Base-by-base conservation (phyloP, 1,140 invertebrate species). In the Ceratoteleas bidentatus region DNA sequence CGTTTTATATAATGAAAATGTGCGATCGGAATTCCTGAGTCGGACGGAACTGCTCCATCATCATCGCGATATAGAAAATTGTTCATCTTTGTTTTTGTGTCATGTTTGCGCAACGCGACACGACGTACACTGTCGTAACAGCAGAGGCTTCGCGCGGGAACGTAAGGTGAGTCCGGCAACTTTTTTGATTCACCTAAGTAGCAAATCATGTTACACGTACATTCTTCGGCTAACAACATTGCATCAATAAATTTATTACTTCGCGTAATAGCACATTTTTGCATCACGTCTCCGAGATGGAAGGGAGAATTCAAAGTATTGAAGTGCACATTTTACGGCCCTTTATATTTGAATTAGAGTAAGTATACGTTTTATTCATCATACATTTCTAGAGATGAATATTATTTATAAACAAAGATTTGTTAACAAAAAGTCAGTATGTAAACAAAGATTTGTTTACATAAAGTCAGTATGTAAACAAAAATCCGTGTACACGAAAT, bases 31-130 rank as follows among this genome's bases (percentile, higher is more conserved):
- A 40, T 10, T 40, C 38, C 8, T 40, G 6, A 10, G 11, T 11
- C 8, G 45, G 45, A 13, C 13, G 13, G 13, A 49, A 49, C 45
- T n/a, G 45, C 45, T 49, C 45, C 11, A 14, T 47, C 45, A 47
- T 47, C 8, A 14, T 47, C 45, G n/a, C 8, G 45, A 47, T 47
- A 43, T 49, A 49, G 45, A 49, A 49, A 49, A 49, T n/a, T 49
- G 13, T n/a, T 49, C 13, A 11, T n/a, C n/a, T n/a, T 49, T 13
- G 10, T 49, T n/a, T 49, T 14, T 49, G 45, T 49, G 45, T 13
- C 45, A 49, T 49, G 45, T 49, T 49, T 49, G 45, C 14, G 45
- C 6, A 49, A 49, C 14, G 6, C 13, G 45, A 49, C 45, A 49
- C 10, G 45, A n/a, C 45, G 14, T 49, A 49, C n/a, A 49, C 10